phyloP scores from a whole-genome alignment of 2,888 invertebrate genomes.

The Noctuana brunneofusca region DNA sequence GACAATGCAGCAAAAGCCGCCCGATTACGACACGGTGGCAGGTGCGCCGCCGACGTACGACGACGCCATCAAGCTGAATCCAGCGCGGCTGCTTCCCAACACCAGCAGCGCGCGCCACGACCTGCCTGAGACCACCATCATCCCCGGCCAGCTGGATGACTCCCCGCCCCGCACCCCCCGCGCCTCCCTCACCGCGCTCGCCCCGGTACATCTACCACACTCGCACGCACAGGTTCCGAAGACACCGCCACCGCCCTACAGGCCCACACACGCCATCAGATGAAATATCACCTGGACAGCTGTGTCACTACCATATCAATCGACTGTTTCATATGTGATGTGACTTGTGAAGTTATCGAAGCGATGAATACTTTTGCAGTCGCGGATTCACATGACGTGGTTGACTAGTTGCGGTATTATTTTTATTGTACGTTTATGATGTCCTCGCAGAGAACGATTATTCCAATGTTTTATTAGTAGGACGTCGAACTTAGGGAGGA shows the following conservation, averaged over 20 bases:
- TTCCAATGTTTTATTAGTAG: slow-evolving; percentile 51
- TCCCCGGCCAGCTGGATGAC: slow-evolving; percentile 59
- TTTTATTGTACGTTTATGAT: slow-evolving; percentile 60
- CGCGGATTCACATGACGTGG: slow-evolving; percentile 38
- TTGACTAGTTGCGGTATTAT: slow-evolving; percentile 67
- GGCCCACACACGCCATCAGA: slow-evolving; percentile 77
- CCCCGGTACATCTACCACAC: slow-evolving; percentile 64
- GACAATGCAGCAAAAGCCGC: slow-evolving; percentile 86
- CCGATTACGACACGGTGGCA: slow-evolving; percentile 87
- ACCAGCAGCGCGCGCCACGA: slow-evolving; percentile 61
- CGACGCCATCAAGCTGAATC: slow-evolving; percentile 87
- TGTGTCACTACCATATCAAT: slow-evolving; percentile 58
- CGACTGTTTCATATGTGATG: slow-evolving; percentile 78
- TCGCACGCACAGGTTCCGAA: slow-evolving; percentile 60
- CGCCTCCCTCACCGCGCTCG: slow-evolving; percentile 44
- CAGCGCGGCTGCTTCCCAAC: slow-evolving; percentile 78
- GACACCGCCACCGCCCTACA: slow-evolving; percentile 78
- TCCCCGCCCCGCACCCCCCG: slow-evolving; percentile 38
- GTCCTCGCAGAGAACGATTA: slow-evolving; percentile 69
- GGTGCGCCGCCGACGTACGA: slow-evolving; percentile 88
- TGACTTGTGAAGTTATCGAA: slow-evolving; percentile 55
- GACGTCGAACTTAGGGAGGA: slow-evolving; percentile 61
- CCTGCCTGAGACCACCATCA: slow-evolving; percentile 49
- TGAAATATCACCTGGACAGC: slow-evolving; percentile 61
- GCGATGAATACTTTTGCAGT: slow-evolving; percentile 35